These are phyloP conservation scores for Hydrolagus colliei DNA, from an alignment of 2,797 vertebrate genomes.

Conservation along the genomic window DNA sequence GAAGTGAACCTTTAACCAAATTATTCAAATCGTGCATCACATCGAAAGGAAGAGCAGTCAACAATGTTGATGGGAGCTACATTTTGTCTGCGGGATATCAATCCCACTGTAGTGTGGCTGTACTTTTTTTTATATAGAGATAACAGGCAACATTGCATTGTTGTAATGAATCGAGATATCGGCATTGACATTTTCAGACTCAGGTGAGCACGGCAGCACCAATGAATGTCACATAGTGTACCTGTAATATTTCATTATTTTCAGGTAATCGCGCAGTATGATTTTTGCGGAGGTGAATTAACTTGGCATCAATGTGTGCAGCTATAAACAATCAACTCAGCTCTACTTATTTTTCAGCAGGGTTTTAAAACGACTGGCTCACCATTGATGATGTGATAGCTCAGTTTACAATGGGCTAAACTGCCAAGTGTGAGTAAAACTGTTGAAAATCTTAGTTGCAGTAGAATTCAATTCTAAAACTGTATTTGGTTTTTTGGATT, in stretches of 20 bases:
- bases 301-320: neutral
- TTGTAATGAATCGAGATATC: neutral
- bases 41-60: conserved; percentile 1
- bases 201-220: neutral
- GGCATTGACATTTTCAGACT: neutral
- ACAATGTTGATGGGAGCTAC: neutral
- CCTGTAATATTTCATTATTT: conserved; percentile 15
- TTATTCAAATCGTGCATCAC: conserved; percentile 22
- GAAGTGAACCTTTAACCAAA: neutral
- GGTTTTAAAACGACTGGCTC: neutral
- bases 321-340: neutral
- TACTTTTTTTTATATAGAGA: neutral
- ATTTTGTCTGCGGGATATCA: conserved; percentile 1
- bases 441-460: no score
- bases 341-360: neutral
- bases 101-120: conserved; percentile 1
- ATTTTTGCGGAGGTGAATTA: neutral
- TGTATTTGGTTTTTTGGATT: no score
- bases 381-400: neutral
- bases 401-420: neutral
- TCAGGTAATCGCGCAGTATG: neutral
- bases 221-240: neutral
- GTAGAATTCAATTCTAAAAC: no score
- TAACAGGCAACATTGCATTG: conserved; percentile 9
- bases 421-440: neutral